Evolutionary conservation across 2,797 vertebrate species (phyloP), one percentile per base, ranked within the genome.

Genomic region (Emydoidea blandingii): DNA sequence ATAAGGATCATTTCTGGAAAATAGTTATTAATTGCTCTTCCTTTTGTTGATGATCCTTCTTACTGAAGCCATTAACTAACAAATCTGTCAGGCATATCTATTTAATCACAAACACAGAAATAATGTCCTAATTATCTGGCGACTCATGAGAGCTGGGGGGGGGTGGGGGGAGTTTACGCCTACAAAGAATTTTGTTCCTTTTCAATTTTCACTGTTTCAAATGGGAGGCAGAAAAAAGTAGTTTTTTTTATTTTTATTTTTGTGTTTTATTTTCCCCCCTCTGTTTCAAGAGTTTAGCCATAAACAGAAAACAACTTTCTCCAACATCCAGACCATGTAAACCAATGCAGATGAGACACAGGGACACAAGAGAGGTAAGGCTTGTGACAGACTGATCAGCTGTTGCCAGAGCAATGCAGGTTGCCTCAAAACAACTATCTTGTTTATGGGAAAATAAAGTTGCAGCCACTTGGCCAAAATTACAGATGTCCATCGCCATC

Each of bases 31-130:
- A 12, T 5, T 7, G 10, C 12, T 81, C 5, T n/a, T 4, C 3
- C 2, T 8, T 54, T 1, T 2, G 3, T 14, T 76, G 2, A 80
- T 54, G 7, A 76, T 10, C 2, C 11, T 23, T 56, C 83, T 23
- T 34, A 4, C 2, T 91, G n/a, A 74, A 94, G 18, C 2, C 72
- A 76, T 76, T 37, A 37, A 90, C 90, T 83, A 68, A 94, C 31
- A 90, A 88, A 87, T 49, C 18, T 59, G 85, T 11, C 15, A 5
- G 14, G 12, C 65, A 92, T 88, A 78, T 89, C 7, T 84, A 29
- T 47, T 76, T 47, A 76, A 15, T 76, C 72, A 76, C 41, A 76
- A 76, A 47, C 27, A 76, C 25, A 76, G 25, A 74, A 76, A 47
- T 76, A 47, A 76, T 47, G 72, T 76, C 34, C 34, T 68, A 68